Conservation (phyloP, 2,888 invertebrate species). For the Leucozona laternaria region DNA sequence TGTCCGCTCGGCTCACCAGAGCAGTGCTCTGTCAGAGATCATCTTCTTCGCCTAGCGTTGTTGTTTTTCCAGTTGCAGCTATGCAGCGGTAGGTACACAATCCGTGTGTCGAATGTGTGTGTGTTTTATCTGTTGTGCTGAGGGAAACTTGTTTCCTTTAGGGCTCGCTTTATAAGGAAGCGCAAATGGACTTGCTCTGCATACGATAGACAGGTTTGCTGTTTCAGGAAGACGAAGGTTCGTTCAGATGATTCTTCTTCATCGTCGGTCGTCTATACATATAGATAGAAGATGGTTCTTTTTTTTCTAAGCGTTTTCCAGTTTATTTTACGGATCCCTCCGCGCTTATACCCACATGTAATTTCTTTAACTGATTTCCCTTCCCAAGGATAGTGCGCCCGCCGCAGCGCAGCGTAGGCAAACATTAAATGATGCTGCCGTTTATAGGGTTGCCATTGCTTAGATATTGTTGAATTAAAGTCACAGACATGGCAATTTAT, state of each 20-base stretch:
- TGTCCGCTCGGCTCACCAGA: constrained; percentile 60
- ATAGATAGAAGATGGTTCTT: constrained; percentile 22
- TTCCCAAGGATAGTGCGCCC: constrained; percentile 63
- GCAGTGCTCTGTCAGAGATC: constrained; percentile 70
- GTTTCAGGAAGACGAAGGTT: constrained; percentile 72
- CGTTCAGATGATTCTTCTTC: constrained; percentile 19
- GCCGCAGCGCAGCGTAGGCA: constrained; percentile 25
- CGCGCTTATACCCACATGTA: constrained; percentile 67
- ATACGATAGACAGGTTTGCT: constrained; percentile 62
- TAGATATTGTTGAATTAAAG: not conserved
- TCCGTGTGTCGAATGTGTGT: constrained; percentile 5
- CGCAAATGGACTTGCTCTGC: constrained; percentile 74
- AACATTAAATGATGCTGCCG: constrained; percentile 28
- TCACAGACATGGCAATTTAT: too few species aligned
- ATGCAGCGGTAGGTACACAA: not conserved
- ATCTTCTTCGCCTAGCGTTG: constrained; percentile 66
- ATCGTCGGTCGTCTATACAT: not conserved
- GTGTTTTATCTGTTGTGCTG: constrained; percentile 14
- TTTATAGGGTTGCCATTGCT: constrained; percentile 15
- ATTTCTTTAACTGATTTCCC: constrained; percentile 74
- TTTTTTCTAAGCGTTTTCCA: constrained; percentile 22
- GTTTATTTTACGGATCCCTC: constrained; percentile 58
- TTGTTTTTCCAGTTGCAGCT: constrained; percentile 67
- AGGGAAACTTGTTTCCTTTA: constrained; percentile 73
- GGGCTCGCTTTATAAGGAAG: constrained; percentile 74